Evolutionary conservation across 2,797 vertebrate genomes (phyloP).

Genomic region (Chromobotia macracanthus): DNA sequence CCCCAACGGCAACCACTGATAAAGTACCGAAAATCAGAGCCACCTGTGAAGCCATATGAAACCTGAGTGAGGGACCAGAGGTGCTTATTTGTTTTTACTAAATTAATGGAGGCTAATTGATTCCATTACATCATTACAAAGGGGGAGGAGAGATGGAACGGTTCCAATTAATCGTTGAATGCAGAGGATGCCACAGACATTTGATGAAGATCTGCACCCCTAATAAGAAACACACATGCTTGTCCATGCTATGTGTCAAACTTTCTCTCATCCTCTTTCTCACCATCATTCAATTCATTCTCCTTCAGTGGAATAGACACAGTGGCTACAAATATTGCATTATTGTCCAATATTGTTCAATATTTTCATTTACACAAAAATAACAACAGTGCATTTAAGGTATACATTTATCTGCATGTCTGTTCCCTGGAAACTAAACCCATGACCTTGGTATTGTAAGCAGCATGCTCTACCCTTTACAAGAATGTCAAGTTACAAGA

Average conservation of each 20-base stretch:
- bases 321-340: not conserved
- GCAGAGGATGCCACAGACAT: constrained; percentile 68
- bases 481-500: too few species aligned
- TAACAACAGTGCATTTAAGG: not conserved
- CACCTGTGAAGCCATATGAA: constrained; percentile 74
- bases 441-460: not conserved
- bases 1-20: constrained; percentile 76
- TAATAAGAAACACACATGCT: constrained; percentile 77
- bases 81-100: constrained; percentile 83
- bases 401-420: not conserved
- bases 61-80: constrained; percentile 63
- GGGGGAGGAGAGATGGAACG: constrained; percentile 72
- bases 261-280: constrained; percentile 20
- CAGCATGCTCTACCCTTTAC: too few species aligned
- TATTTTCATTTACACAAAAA: not conserved
- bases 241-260: constrained; percentile 41
- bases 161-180: constrained; percentile 76
- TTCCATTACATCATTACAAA: constrained; percentile 80
- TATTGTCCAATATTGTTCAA: not conserved
- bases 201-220: constrained; percentile 73
- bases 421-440: not conserved
- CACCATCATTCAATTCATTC: not conserved
- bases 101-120: constrained; percentile 86
- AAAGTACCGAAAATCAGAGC: constrained; percentile 81
- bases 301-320: not conserved